These are phyloP conservation scores for Ascidia mentula DNA, from an alignment of 23 tunicate genomes.

Conservation along the genomic window DNA sequence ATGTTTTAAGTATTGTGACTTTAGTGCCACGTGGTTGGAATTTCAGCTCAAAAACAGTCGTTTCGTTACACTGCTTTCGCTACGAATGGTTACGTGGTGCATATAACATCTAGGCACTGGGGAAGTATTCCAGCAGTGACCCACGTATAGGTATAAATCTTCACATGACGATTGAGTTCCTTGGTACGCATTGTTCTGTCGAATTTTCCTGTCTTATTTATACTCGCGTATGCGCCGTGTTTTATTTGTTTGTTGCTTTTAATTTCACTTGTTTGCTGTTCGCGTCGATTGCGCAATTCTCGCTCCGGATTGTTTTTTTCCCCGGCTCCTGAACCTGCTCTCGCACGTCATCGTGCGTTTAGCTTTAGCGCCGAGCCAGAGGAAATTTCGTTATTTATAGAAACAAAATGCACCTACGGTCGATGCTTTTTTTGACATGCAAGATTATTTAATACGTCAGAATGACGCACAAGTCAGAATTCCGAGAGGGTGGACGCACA, in stretches of 20 bases:
- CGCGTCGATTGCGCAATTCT: neutral
- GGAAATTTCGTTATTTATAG: neutral
- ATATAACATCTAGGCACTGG: no score
- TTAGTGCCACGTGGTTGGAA: no score
- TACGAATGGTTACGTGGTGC: no score
- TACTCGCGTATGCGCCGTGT: neutral
- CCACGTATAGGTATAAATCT: no score
- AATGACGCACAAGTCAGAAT: no score
- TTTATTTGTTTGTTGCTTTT: neutral
- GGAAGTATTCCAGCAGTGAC: no score
- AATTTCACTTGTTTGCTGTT: neutral
- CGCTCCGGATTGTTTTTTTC: constrained; percentile 6
- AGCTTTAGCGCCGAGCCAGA: neutral
- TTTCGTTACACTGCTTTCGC: no score
- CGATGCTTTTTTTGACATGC: no score
- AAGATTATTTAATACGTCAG: no score
- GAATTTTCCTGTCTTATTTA: neutral
- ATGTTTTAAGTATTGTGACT: no score
- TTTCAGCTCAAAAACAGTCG: no score
- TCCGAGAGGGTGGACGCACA: no score
- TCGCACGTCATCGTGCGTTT: neutral
- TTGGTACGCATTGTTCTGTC: neutral
- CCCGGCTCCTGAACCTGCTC: neutral
- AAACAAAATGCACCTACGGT: neutral
- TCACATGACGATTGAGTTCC: neutral